phyloP scores from a whole-genome alignment of 2,888 invertebrate genomes.

The Geophilus truncorum region DNA sequence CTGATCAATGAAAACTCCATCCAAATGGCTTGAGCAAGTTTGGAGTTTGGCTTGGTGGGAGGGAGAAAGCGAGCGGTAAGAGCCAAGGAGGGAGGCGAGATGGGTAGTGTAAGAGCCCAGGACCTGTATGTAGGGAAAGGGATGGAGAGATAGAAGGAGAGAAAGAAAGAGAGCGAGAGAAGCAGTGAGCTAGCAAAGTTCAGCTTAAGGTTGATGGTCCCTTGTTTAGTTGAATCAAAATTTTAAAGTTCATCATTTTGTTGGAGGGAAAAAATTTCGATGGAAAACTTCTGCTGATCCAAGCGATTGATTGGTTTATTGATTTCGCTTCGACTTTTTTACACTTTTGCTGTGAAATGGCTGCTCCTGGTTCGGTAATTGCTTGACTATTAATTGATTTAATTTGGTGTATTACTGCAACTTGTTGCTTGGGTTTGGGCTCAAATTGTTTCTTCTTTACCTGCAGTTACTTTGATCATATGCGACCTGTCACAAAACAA shows the following conservation, averaged over 20 bases:
- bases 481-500: too few relatives aligned
- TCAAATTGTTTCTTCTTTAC: too few relatives aligned
- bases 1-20: conserved; percentile 32
- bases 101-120: conserved; percentile 35
- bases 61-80: neutral
- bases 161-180: conserved; percentile 38
- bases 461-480: too few relatives aligned
- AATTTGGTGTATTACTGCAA: too few relatives aligned
- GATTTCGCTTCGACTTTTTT: too few relatives aligned
- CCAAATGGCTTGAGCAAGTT: conserved; percentile 32
- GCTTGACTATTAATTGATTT: too few relatives aligned
- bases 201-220: conserved; percentile 1
- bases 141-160: conserved; percentile 39
- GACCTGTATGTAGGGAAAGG: conserved; percentile 37
- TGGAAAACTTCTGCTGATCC: neutral
- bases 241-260: neutral
- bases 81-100: conserved; percentile 35
- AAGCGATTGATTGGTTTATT: neutral
- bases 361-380: too few relatives aligned
- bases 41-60: conserved; percentile 25
- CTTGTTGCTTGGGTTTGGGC: too few relatives aligned
- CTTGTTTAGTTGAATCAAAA: neutral
- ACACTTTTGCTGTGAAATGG: too few relatives aligned
- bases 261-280: neutral
- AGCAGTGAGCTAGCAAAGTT: conserved; percentile 38